Evolutionary conservation across 92 coral and sea anemone genomes (phyloP).

Genomic region (Epizoanthus illoricatus): DNA sequence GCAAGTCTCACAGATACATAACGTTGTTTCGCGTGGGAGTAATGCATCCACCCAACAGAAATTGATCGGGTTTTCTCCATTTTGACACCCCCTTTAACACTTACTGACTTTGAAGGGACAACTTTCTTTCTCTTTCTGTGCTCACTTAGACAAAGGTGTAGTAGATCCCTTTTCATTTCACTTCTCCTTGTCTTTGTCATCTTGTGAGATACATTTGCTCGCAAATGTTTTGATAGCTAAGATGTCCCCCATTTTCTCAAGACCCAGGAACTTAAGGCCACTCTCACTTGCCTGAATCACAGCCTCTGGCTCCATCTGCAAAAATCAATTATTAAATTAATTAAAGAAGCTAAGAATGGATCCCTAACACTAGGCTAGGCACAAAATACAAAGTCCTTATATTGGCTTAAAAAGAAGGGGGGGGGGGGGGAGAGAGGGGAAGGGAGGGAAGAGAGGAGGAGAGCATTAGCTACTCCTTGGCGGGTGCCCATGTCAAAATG

Average conservation of each 20-base stretch:
- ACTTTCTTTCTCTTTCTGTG: conserved; percentile 20
- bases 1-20: conserved; percentile 52
- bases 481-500: conserved; percentile 6
- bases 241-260: conserved; percentile 33
- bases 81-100: conserved; percentile 13
- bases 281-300: no score
- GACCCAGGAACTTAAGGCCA: no score
- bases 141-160: conserved; percentile 21
- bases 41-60: conserved; percentile 57
- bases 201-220: conserved; percentile 19
- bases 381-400: not conserved
- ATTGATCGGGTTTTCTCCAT: conserved; percentile 32
- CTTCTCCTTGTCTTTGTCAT: conserved; percentile 23
- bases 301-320: conserved; percentile 36
- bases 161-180: conserved; percentile 30
- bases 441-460: no score
- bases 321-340: not conserved
- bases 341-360: conserved; percentile 6
- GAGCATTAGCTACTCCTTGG: no score
- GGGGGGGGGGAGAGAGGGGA: not conserved
- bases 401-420: conserved; percentile 5
- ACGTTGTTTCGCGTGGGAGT: conserved; percentile 29
- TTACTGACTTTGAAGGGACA: conserved; percentile 17
- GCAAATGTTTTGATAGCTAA: conserved; percentile 27
- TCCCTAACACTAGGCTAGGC: not conserved